These are phyloP conservation scores for Planiliza haematocheilus DNA, from an alignment of 2,113 vertebrate species.

Conservation along the genomic window DNA sequence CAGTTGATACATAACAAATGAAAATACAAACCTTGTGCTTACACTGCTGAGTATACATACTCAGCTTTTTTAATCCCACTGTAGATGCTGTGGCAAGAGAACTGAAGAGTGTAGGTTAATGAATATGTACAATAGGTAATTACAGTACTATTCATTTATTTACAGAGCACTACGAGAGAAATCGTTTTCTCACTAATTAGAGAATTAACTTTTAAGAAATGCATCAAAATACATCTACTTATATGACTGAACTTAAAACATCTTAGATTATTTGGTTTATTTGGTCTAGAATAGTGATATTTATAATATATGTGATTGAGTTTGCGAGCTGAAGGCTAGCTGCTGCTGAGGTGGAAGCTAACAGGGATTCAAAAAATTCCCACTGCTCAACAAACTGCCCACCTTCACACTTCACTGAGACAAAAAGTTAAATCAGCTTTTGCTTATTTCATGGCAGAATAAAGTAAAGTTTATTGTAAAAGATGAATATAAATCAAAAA, in stretches of 20 bases:
- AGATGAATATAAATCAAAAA: background rate
- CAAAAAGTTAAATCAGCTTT: background rate
- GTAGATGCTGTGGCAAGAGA: slow-evolving; percentile 1
- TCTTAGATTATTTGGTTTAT: background rate
- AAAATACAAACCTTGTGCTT: slow-evolving; percentile 42
- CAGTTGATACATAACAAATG: slow-evolving; percentile 22
- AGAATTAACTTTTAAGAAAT: too few species aligned
- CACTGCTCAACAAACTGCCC: slow-evolving; percentile 1
- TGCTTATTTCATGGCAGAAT: background rate
- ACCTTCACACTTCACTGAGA: too few species aligned
- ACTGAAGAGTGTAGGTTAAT: background rate
- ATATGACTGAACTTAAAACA: background rate
- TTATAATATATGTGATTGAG: background rate
- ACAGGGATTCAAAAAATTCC: background rate
- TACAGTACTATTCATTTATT: too few species aligned
- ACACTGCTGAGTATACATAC: slow-evolving; percentile 40
- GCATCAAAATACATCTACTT: background rate
- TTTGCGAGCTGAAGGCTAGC: background rate
- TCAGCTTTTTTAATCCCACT: background rate
- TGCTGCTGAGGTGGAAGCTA: background rate
- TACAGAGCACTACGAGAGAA: too few species aligned
- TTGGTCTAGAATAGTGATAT: background rate
- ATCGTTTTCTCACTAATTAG: too few species aligned
- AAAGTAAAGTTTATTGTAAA: background rate
- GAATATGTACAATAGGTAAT: too few species aligned